These are phyloP conservation scores for Seira musarum DNA, from an alignment of 2,888 invertebrate genomes.

Conservation along the genomic window DNA sequence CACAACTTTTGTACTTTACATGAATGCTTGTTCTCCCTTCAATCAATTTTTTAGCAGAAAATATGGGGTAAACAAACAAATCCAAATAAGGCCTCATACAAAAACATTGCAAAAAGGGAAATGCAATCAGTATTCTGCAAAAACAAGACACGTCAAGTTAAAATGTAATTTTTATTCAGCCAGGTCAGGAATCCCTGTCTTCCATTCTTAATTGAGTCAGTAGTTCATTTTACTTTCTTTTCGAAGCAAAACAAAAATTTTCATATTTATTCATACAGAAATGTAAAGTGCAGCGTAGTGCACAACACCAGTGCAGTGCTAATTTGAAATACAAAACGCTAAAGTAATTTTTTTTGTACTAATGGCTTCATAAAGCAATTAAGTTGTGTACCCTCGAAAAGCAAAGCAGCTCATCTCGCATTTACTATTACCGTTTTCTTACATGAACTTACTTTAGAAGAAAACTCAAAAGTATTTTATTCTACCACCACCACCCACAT, in stretches of 20 bases:
- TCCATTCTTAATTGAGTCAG: not conserved
- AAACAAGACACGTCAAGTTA: not conserved
- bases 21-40: no score
- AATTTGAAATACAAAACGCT: not conserved
- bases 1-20: no score
- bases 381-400: not conserved
- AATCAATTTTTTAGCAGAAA: not conserved
- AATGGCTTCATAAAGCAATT: conserved; percentile 10
- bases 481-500: not conserved
- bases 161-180: conserved; percentile 7
- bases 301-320: no score
- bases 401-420: not conserved
- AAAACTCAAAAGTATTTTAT: not conserved
- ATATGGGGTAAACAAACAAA: conserved; percentile 12
- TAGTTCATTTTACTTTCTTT: conserved; percentile 9
- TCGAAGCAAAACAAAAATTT: not conserved
- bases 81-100: not conserved
- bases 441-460: no score
- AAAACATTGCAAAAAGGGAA: not conserved
- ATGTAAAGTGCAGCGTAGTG: not conserved
- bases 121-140: not conserved
- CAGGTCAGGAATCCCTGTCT: not conserved
- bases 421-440: not conserved
- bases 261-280: not conserved
- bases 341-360: not conserved